Base-by-base conservation (phyloP, 2,113 vertebrate species). In the Tinamus guttatus region DNA sequence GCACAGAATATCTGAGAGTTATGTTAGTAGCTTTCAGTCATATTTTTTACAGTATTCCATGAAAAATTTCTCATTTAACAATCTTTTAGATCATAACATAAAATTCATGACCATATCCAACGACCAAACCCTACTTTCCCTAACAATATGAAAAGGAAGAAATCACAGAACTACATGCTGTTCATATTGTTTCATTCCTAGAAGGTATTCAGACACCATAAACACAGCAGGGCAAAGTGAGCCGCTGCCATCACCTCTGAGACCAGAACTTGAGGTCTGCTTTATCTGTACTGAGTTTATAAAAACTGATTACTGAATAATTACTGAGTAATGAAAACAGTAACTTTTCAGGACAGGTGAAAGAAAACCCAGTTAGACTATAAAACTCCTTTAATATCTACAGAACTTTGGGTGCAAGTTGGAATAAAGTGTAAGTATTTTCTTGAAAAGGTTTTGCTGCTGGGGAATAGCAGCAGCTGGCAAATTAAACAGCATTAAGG, bases 1-100 rank as follows among this genome's bases (percentile, higher is more conserved):
- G 36, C 63, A 79, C 40, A 20, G 24, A 49, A 49, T 49, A 49
- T 49, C 24, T 49, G 27, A 38, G 82, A n/a, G 75, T 83, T 68
- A 90, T 10, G 0, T 20, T 2, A 0, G 56, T 63, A 69, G 92
- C 83, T 81, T 30, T 59, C 68, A 86, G 88, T 80, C 92, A 92
- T 81, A 71, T 32, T 70, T 79, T 90, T 89, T 34, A 7, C 60
- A 78, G 52, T 58, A 90, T 77, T 93, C 87, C 91, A 45, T 93
- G 83, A 77, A 88, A 74, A 80, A 77, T 18, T 49, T 21, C 60
- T 85, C 8, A 0, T 25, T 75, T 70, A 75, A 81, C 16, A 86
- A 60, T 47, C 43, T 67, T 90, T 5, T 38, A 63, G 59, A 70
- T 49, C 12, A 10, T 12, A 62, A 85, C 4, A 3, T 12, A 76